Conservation (phyloP, 2,113 vertebrate genomes). For the Serinus canaria region DNA sequence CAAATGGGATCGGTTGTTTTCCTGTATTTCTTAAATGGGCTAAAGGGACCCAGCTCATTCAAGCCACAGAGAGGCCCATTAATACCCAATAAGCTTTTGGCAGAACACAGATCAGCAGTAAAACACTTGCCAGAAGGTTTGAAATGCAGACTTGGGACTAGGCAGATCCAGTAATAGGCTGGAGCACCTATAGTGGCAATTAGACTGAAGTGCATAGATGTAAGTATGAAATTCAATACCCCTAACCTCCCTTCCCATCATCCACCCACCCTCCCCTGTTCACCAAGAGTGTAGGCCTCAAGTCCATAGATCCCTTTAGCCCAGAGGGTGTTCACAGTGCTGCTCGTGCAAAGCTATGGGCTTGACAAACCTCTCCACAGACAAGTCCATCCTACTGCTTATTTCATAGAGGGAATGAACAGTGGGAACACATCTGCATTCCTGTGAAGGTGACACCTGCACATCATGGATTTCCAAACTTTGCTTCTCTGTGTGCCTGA, state of each 20-base stretch:
- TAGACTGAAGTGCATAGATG: background rate
- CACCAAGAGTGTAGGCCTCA: background rate
- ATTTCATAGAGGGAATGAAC: background rate
- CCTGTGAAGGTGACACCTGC: background rate
- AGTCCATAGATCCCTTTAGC: background rate
- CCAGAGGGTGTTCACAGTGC: background rate
- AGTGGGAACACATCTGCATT: background rate
- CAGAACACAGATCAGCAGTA: conserved; percentile 2
- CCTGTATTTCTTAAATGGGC: conserved; percentile 23
- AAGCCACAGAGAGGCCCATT: conserved; percentile 33
- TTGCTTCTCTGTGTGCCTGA: background rate
- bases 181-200: background rate
- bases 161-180: background rate
- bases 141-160: background rate
- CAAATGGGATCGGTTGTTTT: conserved; percentile 50
- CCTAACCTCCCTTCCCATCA: background rate
- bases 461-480: background rate
- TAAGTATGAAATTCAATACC: background rate
- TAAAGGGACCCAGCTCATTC: conserved; percentile 13
- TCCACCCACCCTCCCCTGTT: background rate
- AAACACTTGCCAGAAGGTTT: background rate
- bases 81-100: conserved; percentile 43
- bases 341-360: background rate
- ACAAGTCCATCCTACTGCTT: background rate
- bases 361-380: background rate